phyloP scores from a whole-genome alignment of 2,888 invertebrate species.

The Drosophila imparisetae region DNA sequence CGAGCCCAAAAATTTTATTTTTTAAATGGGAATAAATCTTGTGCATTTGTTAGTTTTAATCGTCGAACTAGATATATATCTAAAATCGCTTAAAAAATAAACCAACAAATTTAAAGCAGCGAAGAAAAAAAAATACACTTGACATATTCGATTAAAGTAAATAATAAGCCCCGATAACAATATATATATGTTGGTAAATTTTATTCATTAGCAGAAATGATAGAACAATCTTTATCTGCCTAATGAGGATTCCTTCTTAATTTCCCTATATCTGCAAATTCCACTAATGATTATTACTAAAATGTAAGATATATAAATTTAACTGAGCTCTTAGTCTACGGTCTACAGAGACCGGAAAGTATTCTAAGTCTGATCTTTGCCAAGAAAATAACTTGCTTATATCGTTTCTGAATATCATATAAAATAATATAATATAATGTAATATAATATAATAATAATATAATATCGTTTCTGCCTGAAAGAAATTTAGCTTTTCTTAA shows the following conservation, averaged over 20 bases:
- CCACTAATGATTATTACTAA: too few species aligned
- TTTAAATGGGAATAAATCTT: not conserved
- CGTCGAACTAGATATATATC: not conserved
- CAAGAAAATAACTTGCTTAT: not conserved
- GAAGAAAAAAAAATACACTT: not conserved
- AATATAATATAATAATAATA: not conserved
- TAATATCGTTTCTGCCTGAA: not conserved
- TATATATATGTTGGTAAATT: not conserved
- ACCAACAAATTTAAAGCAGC: not conserved
- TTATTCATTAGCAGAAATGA: not conserved
- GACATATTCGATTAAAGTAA: not conserved
- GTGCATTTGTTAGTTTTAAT: not conserved
- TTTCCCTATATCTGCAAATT: too few species aligned
- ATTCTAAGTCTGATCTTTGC: too few species aligned
- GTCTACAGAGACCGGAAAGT: too few species aligned
- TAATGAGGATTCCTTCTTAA: not conserved
- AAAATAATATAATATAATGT: too few species aligned
- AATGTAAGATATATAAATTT: too few species aligned
- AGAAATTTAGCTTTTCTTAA: not conserved
- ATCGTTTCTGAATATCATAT: not conserved
- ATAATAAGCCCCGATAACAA: not conserved
- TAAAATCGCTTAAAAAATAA: not conserved
- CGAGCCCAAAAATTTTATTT: not conserved
- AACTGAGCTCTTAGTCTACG: too few species aligned
- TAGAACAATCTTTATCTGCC: not conserved